Evolutionary conservation across 2,113 vertebrate genomes (phyloP).

Genomic region (Phaethornis superciliosus): DNA sequence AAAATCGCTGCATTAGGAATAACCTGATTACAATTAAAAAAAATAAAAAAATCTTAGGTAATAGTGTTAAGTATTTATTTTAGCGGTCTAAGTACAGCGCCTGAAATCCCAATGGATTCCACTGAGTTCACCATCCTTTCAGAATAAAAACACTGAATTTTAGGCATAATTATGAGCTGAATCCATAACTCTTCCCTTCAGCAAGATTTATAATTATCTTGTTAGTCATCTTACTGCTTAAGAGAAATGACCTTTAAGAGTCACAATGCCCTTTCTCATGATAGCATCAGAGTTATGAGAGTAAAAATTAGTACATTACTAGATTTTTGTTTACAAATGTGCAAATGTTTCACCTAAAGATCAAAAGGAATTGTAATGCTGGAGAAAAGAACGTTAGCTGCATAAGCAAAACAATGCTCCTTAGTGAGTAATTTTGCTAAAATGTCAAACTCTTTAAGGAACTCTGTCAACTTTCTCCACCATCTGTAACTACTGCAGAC

Average conservation of each 20-base stretch:
- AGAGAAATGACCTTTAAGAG: not conserved
- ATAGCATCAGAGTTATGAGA: not conserved
- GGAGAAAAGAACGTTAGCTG: not conserved
- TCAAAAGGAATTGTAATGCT: not conserved
- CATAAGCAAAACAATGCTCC: not conserved
- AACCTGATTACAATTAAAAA: not conserved
- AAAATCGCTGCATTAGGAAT: not conserved
- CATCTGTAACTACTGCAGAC: not conserved
- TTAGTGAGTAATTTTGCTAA: not conserved
- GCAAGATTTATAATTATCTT: conserved; percentile 31
- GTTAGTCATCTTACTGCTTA: not conserved
- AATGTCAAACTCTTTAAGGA: not conserved
- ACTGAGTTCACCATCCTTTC: not conserved
- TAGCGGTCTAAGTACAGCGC: not conserved
- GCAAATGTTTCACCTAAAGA: not conserved
- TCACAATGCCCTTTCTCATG: not conserved
- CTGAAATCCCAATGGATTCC: conserved; percentile 3
- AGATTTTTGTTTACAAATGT: not conserved
- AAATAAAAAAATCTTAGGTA: not conserved
- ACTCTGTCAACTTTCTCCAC: not conserved
- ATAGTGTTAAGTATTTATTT: not conserved
- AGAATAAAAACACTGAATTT: not conserved
- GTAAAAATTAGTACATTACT: not conserved
- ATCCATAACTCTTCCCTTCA: conserved; percentile 15
- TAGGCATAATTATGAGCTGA: not conserved